A percentile compares a stretch with the other conserved stretches of the same genome.
Evolutionary conservation across 37 sponge, comb jelly and placozoan species (phyloP).

Genomic region (Halichondria panicea): DNA sequence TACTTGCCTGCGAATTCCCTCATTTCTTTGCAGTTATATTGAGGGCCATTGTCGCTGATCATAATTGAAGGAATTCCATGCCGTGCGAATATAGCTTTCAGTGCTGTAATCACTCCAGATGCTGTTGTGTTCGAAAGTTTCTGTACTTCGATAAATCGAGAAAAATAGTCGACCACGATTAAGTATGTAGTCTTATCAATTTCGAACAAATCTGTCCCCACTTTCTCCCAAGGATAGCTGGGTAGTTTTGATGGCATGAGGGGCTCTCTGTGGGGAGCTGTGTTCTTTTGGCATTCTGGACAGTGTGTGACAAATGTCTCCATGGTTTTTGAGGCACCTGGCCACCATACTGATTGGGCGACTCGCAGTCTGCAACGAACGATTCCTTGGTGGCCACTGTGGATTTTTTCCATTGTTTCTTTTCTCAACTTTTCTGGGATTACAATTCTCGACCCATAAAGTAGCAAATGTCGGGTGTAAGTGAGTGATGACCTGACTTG

Average conservation of each 20-base stretch:
- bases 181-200: slow-evolving; percentile 26
- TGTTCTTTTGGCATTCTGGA: slow-evolving; percentile 6
- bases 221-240: slow-evolving; percentile 53
- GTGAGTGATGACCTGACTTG: slow-evolving; percentile 1
- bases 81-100: slow-evolving; percentile 50
- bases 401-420: slow-evolving; percentile 8
- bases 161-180: slow-evolving; percentile 63
- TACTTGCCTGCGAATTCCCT: slow-evolving; percentile 31
- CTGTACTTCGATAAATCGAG: slow-evolving; percentile 24
- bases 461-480: neutral
- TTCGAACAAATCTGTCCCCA: slow-evolving; percentile 53
- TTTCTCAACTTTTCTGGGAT: slow-evolving; percentile 2
- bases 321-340: slow-evolving; percentile 23
- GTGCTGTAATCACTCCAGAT: neutral
- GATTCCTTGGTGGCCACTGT: slow-evolving; percentile 33
- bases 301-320: slow-evolving; percentile 16
- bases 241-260: slow-evolving; percentile 30
- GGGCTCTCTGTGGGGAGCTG: slow-evolving; percentile 4
- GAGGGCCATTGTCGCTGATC: slow-evolving; percentile 68
- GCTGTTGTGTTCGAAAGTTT: slow-evolving; percentile 16
- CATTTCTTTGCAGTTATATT: no score
- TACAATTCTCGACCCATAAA: slow-evolving; percentile 18
- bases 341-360: slow-evolving; percentile 37
- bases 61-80: slow-evolving; percentile 53
- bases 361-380: slow-evolving; percentile 27